Evolutionary conservation across 2,888 invertebrate species (phyloP).

Genomic region (Ichneumoninae sp.): DNA sequence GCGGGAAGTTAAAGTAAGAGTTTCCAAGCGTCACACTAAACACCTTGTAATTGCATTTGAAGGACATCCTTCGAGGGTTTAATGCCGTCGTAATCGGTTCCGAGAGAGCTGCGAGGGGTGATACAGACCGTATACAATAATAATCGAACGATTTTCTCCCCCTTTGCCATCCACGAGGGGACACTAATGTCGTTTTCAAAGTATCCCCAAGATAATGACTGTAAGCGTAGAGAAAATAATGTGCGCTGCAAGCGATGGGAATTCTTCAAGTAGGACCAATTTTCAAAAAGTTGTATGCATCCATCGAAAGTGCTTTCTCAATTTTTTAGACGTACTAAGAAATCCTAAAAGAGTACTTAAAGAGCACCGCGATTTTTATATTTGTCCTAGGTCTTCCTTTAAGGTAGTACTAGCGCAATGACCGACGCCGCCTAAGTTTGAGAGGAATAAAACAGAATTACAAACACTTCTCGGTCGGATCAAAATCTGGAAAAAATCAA

Average conservation of each 20-base stretch:
- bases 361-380: not conserved
- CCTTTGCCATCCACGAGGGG: not conserved
- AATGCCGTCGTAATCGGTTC: constrained; percentile 1
- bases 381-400: not conserved
- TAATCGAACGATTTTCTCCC: constrained; percentile 3
- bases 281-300: not conserved
- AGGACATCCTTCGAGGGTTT: not conserved
- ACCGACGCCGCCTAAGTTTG: too few species aligned
- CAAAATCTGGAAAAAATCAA: too few species aligned
- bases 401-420: too few species aligned
- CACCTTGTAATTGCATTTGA: constrained; percentile 1
- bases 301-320: not conserved
- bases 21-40: not conserved
- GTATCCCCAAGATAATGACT: not conserved
- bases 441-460: too few species aligned
- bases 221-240: not conserved
- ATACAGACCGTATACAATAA: not conserved
- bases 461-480: too few species aligned
- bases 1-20: not conserved
- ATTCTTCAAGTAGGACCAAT: not conserved
- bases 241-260: not conserved
- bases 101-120: not conserved
- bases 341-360: not conserved
- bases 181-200: not conserved
- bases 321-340: not conserved